Conservation (phyloP, 2,888 invertebrate species). For the Sphaerophoria rueppellii region DNA sequence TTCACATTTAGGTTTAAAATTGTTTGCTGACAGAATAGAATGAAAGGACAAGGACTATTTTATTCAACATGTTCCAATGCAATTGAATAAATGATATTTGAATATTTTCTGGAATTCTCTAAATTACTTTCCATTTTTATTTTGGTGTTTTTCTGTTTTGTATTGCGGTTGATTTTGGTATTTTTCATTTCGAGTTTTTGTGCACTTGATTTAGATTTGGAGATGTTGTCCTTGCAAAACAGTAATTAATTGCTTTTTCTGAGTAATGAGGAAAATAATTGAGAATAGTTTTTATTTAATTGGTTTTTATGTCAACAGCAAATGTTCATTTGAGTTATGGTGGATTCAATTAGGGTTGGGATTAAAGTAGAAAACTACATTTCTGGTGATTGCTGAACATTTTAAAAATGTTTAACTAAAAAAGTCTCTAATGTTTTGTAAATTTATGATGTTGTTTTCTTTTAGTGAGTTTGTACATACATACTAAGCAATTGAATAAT, state of each 20-base stretch:
- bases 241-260: conserved; percentile 5
- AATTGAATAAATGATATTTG: background rate
- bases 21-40: conserved; percentile 1
- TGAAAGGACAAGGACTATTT: background rate
- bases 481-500: too few species aligned
- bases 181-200: conserved; percentile 2
- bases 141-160: background rate
- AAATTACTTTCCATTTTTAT: background rate
- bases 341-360: background rate
- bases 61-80: background rate
- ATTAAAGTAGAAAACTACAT: background rate
- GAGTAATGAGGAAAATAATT: background rate
- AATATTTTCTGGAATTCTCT: conserved; percentile 3
- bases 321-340: background rate
- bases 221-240: conserved; percentile 1
- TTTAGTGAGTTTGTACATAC: too few species aligned
- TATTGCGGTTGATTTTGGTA: conserved; percentile 7
- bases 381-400: background rate
- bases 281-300: background rate
- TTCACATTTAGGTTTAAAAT: background rate
- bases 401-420: too few species aligned
- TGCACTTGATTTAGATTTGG: background rate
- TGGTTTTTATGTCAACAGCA: conserved; percentile 4
- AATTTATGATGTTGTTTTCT: too few species aligned
- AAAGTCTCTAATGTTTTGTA: too few species aligned